Percentiles rank a stretch among this genome's conserved stretches.
These are phyloP conservation scores for Microtus oregoni DNA, from an alignment of 2,113 vertebrate genomes.

Conservation along the genomic window DNA sequence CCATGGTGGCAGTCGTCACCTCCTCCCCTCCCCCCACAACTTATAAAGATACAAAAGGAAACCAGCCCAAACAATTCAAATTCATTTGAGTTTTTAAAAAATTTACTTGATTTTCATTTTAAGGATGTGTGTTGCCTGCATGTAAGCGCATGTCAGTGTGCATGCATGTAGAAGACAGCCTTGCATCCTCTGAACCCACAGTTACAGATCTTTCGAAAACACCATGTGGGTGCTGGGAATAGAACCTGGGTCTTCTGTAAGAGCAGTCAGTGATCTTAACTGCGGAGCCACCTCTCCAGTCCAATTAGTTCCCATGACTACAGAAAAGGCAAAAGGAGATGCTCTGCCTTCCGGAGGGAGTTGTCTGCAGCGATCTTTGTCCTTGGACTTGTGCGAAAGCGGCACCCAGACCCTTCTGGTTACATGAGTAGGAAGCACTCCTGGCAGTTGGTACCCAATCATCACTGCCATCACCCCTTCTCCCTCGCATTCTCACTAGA, in stretches of 20 bases:
- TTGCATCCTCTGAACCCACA: neutral
- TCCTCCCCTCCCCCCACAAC: fast-evolving
- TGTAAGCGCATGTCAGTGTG: too few relatives aligned
- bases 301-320: neutral
- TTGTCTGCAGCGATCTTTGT: neutral
- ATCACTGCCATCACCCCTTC: neutral
- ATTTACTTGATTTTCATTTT: neutral
- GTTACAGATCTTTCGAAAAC: neutral
- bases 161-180: neutral
- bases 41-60: neutral
- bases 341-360: neutral
- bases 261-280: neutral
- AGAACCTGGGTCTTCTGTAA: neutral
- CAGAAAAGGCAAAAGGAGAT: neutral
- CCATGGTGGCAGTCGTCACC: fast-evolving
- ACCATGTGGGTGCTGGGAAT: neutral
- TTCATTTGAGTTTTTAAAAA: neutral
- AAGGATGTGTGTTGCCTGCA: neutral
- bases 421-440: neutral
- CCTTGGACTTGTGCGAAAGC: neutral
- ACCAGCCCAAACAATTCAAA: neutral
- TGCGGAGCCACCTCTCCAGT: neutral
- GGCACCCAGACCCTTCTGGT: neutral
- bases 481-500: neutral
- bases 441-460: neutral